Base-by-base conservation (phyloP, 2,888 invertebrate genomes). In the Nasonovia ribisnigri region DNA sequence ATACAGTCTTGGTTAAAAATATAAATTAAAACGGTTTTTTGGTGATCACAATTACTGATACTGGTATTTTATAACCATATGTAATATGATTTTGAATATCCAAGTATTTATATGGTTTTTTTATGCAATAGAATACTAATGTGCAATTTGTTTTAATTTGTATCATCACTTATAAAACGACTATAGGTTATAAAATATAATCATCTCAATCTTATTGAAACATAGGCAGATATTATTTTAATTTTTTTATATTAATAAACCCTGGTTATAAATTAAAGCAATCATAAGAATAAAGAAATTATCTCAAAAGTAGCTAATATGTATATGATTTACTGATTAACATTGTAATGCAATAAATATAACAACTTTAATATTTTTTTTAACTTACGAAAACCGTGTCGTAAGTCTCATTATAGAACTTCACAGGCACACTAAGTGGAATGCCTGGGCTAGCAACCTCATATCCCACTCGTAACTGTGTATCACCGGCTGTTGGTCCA, bases 341-440 rank as follows among this genome's bases (percentile, higher is more conserved):
- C 24, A 29, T 57, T 42, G 42, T 43, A 16, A 60, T n/a, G n/a
- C 26, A 4, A 48, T 88, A 11, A 42, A 54, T 36, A 42, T 88
- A 86, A 29, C n/a, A 93, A 51, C n/a, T 54, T n/a, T 13, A 46
- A 67, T 90, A 29, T 54, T 84, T 51, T 51, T 91, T 51, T 86
- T 57, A 57, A 98, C 98, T 98, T 96, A 99, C 99, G 96, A 97
- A 98, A 95, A 99, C 96, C 67, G 97, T 96, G 94, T 97, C 97
- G 96, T 98, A 98, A 94, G 96, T 96, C 95, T 97, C 97, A 95
- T 97, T 98, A 95, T 97, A 99, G 96, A 98, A 98, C 91, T 97
- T 96, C 93, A 99, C 96, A 3, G 98, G 98, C 77, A 97, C 97
- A 95, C 96, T 96, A 3, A 98, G 96, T 6, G 95, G 95, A 13